Percentiles rank a stretch among this genome's conserved stretches.
Conservation (phyloP, 2,113 vertebrate species). For the Onychostoma macrolepis region DNA sequence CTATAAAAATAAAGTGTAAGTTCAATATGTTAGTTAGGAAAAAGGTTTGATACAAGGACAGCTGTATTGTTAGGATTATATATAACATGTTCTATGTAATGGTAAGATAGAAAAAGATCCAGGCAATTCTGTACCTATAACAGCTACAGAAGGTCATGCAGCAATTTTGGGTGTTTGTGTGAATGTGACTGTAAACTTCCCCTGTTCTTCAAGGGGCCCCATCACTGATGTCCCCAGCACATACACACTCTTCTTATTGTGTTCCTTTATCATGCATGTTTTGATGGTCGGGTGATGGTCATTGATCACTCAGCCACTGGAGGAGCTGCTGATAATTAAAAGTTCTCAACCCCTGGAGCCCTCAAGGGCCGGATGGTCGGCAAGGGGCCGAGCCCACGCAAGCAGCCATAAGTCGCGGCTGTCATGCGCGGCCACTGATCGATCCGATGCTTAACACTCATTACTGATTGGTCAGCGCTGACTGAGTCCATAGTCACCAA, state of each 20-base stretch:
- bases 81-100: neutral
- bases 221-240: constrained; percentile 22
- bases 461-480: constrained; percentile 88
- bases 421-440: constrained; percentile 75
- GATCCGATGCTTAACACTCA: constrained; percentile 90
- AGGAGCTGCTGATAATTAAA: constrained; percentile 88
- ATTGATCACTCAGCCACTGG: constrained; percentile 87
- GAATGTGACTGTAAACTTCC: neutral
- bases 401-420: constrained; percentile 70
- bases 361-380: constrained; percentile 78
- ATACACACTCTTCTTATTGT: constrained; percentile 69
- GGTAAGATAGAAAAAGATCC: neutral
- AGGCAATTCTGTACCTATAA: neutral
- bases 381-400: constrained; percentile 75
- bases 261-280: constrained; percentile 87
- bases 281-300: constrained; percentile 80
- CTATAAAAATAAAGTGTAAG: too few relatives aligned
- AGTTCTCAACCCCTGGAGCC: constrained; percentile 87
- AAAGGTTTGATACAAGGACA: neutral
- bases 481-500: constrained; percentile 85
- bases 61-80: neutral
- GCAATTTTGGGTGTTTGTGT: neutral
- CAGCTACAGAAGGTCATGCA: neutral
- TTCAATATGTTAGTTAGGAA: neutral
- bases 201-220: neutral